Base-by-base conservation (phyloP, 2,113 vertebrate genomes). In the Pipra filicauda region DNA sequence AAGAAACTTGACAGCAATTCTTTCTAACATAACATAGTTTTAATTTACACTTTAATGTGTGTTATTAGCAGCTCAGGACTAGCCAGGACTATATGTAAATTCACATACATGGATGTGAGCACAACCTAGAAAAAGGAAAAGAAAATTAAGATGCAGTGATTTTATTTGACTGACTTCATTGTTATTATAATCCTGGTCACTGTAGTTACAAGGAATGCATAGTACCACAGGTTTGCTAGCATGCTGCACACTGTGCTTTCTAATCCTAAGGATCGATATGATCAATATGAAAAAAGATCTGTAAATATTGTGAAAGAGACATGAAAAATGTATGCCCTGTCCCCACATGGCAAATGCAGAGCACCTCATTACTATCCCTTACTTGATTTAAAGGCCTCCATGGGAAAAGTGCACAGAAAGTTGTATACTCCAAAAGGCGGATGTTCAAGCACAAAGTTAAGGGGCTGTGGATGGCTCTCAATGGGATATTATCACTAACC, bases 291-390 rank as follows among this genome's bases (percentile, higher is more conserved):
- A 39, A 78, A 86, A 79, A 58, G 1, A 81, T 57, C n/a, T 75
- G 30, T 39, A 81, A 87, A 59, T 30, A 41, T 16, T 15, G 17
- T 41, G 44, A 51, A 16, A 62, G 10, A 70, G 49, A 86, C 33
- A 20, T 0, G 0, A 27, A 35, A 2, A 73, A 71, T 44, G 17
- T 28, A 31, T 24, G 65, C 15, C 21, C 16, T 61, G 35, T 51
- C 62, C 30, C 20, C 28, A 52, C 14, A 21, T 0, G 3, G 48
- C 51, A 52, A 52, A 54, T 33, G n/a, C 18, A 85, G 57, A 78
- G 33, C 65, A 82, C 31, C 66, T 89, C 13, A 5, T 46, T 51
- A 21, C 27, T 52, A 22, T 12, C 23, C 76, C 8, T 18, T 11
- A 51, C 23, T 18, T 52, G 44, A 54, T 20, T 31, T 27, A 20